Evolutionary conservation across 2,113 vertebrate genomes (phyloP).

Genomic region (Puma concolor): DNA sequence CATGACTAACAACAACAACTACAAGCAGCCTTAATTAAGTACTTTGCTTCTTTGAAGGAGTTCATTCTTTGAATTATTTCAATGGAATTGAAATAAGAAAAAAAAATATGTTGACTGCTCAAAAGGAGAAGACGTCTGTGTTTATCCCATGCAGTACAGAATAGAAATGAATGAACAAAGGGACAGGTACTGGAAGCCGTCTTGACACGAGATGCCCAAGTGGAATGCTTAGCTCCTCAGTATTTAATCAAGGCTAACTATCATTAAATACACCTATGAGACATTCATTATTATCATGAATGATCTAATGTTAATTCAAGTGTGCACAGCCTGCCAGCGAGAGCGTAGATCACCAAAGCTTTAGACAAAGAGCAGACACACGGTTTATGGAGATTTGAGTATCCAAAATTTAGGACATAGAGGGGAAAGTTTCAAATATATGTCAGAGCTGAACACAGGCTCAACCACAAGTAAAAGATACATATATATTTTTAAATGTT

Average conservation of each 20-base stretch:
- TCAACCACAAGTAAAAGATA: neutral
- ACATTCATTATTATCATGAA: neutral
- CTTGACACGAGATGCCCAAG: neutral
- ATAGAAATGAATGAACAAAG: neutral
- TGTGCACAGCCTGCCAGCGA: neutral
- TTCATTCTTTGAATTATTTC: constrained; percentile 43
- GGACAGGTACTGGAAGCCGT: neutral
- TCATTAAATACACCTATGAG: constrained; percentile 39
- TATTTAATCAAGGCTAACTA: constrained; percentile 18
- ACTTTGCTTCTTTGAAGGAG: neutral
- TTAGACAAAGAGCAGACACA: neutral
- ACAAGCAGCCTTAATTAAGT: neutral
- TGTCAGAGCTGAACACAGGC: neutral
- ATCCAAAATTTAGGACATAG: neutral
- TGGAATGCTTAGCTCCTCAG: neutral
- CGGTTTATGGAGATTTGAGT: neutral
- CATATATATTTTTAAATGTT: too few relatives aligned
- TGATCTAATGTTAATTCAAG: neutral
- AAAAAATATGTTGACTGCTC: neutral
- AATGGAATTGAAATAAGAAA: neutral
- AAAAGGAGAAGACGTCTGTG: neutral
- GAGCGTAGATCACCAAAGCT: neutral
- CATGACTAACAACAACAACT: neutral
- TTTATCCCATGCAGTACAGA: neutral
- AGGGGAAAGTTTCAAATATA: neutral